These are phyloP conservation scores for Glaucidium brasilianum DNA, from an alignment of 2,113 vertebrate genomes.

Conservation along the genomic window DNA sequence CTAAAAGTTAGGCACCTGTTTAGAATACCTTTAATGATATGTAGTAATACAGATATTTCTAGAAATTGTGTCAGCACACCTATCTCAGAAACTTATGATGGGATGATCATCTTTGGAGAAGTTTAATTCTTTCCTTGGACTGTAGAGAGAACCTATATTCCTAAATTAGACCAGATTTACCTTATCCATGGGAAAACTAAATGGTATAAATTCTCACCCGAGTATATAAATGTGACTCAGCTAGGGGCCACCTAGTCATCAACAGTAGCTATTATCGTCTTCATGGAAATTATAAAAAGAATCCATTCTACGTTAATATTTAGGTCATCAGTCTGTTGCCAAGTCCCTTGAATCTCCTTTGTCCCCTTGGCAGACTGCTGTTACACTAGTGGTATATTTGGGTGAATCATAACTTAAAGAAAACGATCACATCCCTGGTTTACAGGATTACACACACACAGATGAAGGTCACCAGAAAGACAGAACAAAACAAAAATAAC, in stretches of 20 bases:
- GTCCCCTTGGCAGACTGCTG: neutral
- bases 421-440: neutral
- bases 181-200: neutral
- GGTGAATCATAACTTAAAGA: neutral
- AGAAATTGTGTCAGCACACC: neutral
- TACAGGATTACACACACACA: neutral
- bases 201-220: neutral
- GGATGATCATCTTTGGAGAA: neutral
- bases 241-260: neutral
- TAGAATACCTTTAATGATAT: neutral
- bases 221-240: neutral
- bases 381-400: neutral
- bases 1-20: neutral
- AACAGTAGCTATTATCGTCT: neutral
- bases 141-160: neutral
- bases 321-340: neutral
- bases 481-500: neutral
- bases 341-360: neutral
- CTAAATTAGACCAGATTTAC: neutral
- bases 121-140: neutral
- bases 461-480: neutral
- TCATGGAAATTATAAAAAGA: neutral
- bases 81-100: neutral
- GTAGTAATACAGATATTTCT: neutral
- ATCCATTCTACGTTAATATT: neutral